phyloP scores from a whole-genome alignment of 2,113 vertebrate species.

The Silurus meridionalis region DNA sequence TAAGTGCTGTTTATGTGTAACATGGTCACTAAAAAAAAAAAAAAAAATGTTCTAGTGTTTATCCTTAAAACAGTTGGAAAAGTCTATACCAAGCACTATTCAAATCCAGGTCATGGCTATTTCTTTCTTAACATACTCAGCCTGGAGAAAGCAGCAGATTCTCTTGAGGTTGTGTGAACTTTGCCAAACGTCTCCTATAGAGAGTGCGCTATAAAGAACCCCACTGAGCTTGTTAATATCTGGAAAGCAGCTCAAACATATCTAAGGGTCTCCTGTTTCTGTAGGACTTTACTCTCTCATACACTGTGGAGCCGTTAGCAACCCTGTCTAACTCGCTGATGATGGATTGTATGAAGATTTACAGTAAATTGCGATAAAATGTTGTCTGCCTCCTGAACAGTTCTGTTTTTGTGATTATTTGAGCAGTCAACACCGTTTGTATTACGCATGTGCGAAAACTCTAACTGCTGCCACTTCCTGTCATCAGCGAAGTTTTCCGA shows the following conservation, averaged over 20 bases:
- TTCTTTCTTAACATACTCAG: too few relatives aligned
- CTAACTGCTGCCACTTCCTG: too few relatives aligned
- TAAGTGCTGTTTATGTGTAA: neutral
- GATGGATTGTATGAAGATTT: neutral
- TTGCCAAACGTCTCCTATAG: neutral
- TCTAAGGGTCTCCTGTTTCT: neutral
- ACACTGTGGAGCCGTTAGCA: neutral
- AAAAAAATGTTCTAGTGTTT: neutral
- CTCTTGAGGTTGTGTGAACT: neutral
- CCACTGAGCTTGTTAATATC: neutral
- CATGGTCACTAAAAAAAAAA: neutral
- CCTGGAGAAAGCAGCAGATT: neutral
- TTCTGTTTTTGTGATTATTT: neutral
- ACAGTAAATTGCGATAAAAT: neutral
- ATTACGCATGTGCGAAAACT: too few relatives aligned
- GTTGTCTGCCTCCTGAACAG: too few relatives aligned
- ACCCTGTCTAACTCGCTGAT: neutral
- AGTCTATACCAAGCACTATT: neutral
- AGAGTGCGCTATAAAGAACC: neutral
- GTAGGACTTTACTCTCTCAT: neutral
- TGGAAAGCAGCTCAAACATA: neutral
- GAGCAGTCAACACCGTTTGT: neutral
- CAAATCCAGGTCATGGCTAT: neutral
- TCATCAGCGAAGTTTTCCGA: too few relatives aligned
- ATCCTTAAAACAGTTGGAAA: neutral